Evolutionary conservation across 2,888 invertebrate species (phyloP).

Genomic region (Siphlonurus alternatus): DNA sequence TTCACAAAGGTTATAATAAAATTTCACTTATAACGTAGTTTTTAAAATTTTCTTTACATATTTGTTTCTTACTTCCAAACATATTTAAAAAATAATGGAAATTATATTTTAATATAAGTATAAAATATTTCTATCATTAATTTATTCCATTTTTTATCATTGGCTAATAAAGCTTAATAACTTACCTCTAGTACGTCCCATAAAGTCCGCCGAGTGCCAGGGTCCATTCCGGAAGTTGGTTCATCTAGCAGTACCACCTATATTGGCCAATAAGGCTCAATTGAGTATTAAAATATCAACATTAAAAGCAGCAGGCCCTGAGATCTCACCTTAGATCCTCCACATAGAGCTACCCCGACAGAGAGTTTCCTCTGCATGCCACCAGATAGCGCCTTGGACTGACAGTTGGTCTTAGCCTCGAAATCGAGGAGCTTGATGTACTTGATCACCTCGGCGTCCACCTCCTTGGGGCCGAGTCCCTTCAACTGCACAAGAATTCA

Average conservation of each 20-base stretch:
- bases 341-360: conserved; percentile 58
- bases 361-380: conserved; percentile 65
- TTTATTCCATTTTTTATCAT: no score
- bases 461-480: conserved; percentile 30
- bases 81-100: no score
- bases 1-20: no score
- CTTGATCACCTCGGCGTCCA: conserved; percentile 40
- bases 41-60: no score
- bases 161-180: no score
- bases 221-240: conserved; percentile 37
- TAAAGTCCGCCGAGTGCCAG: conserved; percentile 33
- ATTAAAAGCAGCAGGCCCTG: no score
- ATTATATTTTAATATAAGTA: no score
- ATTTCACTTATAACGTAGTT: no score
- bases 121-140: no score
- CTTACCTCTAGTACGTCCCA: conserved; percentile 58
- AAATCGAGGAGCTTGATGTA: conserved; percentile 48
- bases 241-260: conserved; percentile 35
- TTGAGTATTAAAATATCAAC: no score
- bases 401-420: conserved; percentile 40
- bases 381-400: conserved; percentile 45
- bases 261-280: no score
- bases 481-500: conserved; percentile 28
- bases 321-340: conserved; percentile 50
- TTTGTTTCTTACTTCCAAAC: no score